Evolutionary conservation across 2,113 vertebrate genomes (phyloP).

Genomic region (Sakesphorus luctuosus): DNA sequence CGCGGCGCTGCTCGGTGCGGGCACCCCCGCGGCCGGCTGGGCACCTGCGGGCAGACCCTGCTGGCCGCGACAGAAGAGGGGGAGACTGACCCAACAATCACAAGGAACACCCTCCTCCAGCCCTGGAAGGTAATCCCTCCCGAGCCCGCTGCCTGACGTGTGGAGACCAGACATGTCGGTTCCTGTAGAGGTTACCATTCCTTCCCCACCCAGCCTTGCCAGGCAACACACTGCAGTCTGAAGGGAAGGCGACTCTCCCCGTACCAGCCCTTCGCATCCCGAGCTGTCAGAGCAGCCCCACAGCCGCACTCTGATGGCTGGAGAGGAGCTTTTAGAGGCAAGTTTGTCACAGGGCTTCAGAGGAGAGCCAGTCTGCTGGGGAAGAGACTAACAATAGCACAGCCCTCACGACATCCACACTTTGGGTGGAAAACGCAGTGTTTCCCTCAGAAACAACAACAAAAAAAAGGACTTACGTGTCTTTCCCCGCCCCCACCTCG

Average conservation of each 20-base stretch:
- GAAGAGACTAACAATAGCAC: neutral
- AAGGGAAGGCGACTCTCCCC: neutral
- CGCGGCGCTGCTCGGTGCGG: neutral
- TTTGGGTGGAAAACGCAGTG: slow-evolving; percentile 5
- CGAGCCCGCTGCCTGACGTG: slow-evolving; percentile 18
- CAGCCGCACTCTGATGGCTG: neutral
- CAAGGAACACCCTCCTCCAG: slow-evolving; percentile 4
- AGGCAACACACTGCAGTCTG: neutral
- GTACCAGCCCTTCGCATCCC: neutral
- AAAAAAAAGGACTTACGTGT: neutral
- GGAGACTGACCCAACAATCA: slow-evolving; percentile 34
- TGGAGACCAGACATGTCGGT: slow-evolving; percentile 19
- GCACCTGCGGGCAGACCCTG: slow-evolving; percentile 17
- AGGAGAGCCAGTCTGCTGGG: neutral
- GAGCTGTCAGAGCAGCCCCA: neutral
- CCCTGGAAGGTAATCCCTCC: slow-evolving; percentile 33
- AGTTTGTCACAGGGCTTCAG: neutral
- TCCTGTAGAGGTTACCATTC: neutral
- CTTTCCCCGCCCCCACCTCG: neutral
- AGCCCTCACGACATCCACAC: neutral
- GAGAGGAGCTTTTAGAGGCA: neutral
- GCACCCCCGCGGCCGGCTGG: neutral
- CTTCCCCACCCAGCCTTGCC: neutral
- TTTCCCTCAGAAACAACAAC: neutral
- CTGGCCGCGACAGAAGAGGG: neutral